A percentile compares a stretch with the other conserved stretches of the same genome.
These are phyloP conservation scores for Lithobates pipiens DNA, from an alignment of 2,797 vertebrate genomes.

Conservation along the genomic window DNA sequence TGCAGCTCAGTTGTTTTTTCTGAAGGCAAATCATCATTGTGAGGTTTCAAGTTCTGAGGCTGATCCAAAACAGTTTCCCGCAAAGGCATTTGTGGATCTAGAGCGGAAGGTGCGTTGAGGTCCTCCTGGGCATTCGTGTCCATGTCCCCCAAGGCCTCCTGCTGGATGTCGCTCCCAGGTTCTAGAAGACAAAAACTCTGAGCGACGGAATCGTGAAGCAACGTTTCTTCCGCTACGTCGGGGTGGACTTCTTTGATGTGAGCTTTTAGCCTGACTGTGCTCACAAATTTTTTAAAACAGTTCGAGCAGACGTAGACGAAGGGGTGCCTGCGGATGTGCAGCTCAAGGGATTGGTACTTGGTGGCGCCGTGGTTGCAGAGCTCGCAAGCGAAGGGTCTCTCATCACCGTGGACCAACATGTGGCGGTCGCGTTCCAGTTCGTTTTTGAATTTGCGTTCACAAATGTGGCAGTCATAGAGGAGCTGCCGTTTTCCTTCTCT, in stretches of 20 bases:
- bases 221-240: constrained; percentile 75
- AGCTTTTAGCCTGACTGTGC: constrained; percentile 84
- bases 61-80: constrained; percentile 8
- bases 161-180: constrained; percentile 85
- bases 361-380: constrained; percentile 96
- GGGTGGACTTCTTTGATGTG: constrained; percentile 85
- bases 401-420: constrained; percentile 89
- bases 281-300: constrained; percentile 90
- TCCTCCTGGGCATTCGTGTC: constrained; percentile 66
- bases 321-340: constrained; percentile 91
- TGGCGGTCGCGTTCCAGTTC: constrained; percentile 92
- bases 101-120: not conserved
- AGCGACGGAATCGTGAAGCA: constrained; percentile 86
- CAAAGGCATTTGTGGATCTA: constrained; percentile 26
- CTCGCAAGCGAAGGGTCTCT: constrained; percentile 91
- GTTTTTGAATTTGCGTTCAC: constrained; percentile 95
- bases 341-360: constrained; percentile 86
- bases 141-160: constrained; percentile 79
- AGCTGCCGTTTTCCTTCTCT: constrained; percentile 94
- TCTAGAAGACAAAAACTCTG: constrained; percentile 92
- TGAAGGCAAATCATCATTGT: not conserved
- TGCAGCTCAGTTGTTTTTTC: constrained; percentile 7
- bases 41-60: constrained; percentile 36
- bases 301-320: constrained; percentile 89
- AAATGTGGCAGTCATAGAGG: constrained; percentile 92